Evolutionary conservation across 2,888 invertebrate genomes (phyloP), one percentile per base, ranked within the genome.

Genomic region (Xanthorhoe designata): DNA sequence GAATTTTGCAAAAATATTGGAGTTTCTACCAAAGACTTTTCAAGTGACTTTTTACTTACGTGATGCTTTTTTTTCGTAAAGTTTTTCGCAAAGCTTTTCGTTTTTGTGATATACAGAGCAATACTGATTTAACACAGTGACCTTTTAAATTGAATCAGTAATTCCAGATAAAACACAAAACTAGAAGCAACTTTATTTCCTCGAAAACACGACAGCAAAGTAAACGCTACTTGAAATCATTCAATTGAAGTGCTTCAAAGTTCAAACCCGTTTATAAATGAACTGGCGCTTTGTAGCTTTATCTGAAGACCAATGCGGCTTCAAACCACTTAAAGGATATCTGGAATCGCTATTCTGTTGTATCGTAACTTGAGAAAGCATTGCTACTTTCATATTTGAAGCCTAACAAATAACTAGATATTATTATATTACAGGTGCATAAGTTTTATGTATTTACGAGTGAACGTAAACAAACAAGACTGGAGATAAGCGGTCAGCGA

Each of bases 401-500:
- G 17, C 55, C 19, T 17, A 38, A 62, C 35, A 52, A 52, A 32
- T 18, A 52, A 49, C 17, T 15, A 49, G 17, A 32, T 49, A 49
- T 17, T 49, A n/a, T 49, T 17, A 32, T 32, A 4, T 24, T 32
- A 32, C 45, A 53, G 24, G 18, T 35, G 47, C n/a, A 13, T 53
- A 29, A 61, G 49, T 35, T 35, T 57, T 57, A 57, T 49, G 59
- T 50, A 51, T 42, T 60, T 38, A 9, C 18, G 49, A 53, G 55
- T 64, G 60, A 60, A 61, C 42, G 64, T 64, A 49, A 29, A 62
- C 53, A 62, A 52, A 49, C 58, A 32, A 38, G 56, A 63, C 51
- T 60, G 61, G 38, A 69, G 61, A 67, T 65, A 70, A 59, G 64
- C 65, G 72, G 70, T 71, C 68, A 68, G 60, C 53, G 69, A 66